Conservation (phyloP, 2,113 vertebrate genomes). For the Bolborhynchus lineola region DNA sequence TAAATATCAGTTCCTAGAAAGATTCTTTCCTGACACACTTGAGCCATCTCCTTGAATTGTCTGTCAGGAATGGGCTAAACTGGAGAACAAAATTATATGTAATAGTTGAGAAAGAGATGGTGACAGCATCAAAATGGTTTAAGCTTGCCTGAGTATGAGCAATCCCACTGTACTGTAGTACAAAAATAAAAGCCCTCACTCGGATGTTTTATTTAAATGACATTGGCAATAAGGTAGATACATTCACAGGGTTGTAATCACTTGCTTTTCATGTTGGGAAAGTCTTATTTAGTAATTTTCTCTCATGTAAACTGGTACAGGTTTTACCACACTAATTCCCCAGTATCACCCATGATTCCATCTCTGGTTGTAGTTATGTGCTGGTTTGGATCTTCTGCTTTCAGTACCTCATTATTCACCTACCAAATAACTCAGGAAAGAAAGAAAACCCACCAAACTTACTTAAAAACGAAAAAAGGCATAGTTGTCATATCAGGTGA, state of each 20-base stretch:
- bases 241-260: neutral
- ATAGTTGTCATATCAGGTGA: neutral
- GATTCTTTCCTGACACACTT: neutral
- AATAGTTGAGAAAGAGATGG: neutral
- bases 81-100: neutral
- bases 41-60: neutral
- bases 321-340: neutral
- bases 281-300: neutral
- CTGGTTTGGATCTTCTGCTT: neutral
- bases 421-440: neutral
- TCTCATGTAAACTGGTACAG: neutral
- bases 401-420: neutral
- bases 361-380: neutral
- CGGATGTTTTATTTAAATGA: neutral
- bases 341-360: neutral
- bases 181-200: neutral
- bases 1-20: neutral
- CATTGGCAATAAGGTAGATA: neutral
- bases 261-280: neutral
- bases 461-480: neutral
- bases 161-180: neutral
- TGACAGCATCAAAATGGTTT: neutral
- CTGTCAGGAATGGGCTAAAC: neutral
- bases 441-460: neutral
- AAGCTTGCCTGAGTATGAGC: neutral